Base-by-base conservation (phyloP, 2,888 invertebrate species). In the Diogma glabrata region DNA sequence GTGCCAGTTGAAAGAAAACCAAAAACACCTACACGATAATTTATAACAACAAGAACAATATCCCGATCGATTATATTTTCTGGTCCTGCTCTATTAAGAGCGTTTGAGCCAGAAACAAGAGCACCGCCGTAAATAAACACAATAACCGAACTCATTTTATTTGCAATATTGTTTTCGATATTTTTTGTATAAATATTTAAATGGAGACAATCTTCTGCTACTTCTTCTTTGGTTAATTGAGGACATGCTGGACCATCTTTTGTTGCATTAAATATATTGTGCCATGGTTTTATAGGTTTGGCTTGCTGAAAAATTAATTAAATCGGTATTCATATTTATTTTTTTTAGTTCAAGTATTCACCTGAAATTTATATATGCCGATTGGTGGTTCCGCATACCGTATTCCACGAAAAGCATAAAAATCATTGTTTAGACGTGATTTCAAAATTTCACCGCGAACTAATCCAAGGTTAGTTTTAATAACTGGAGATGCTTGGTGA, bases 41-140 rank as follows among this genome's bases (percentile, higher is more conserved):
- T 80, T 51, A 77, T 70, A 2, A 77, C 74, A 26, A 81, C 78
- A 12, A 81, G 62, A 4, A 81, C 75, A 4, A 80, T 59, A 43
- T 79, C 75, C 47, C 74, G 65, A 56, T 78, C 77, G 36, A 81
- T 63, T 17, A 80, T 64, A 60, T 81, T 77, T 47, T 74, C 67
- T 0, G 81, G 79, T 1, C 79, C 79, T 2, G 70, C 66, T 49
- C 68, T 57, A 2, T 14, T 10, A 19, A 20, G 19, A 12, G n/a
- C 3, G n/a, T 20, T 40, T 0, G 78, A 74, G 38, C 67, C 69
- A 3, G 69, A 62, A 62, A 78, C 77, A 61, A 78, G 79, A n/a
- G 74, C 79, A 1, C 82, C 83, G 0, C 76, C 72, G 63, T 82
- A 82, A 55, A 83, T 73, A 63, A 72, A 78, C 1, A 81, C 73